A percentile compares a stretch with the other conserved stretches of the same genome.
These are phyloP conservation scores for Euschistus heros DNA, from an alignment of 1,140 invertebrate genomes.

Conservation along the genomic window DNA sequence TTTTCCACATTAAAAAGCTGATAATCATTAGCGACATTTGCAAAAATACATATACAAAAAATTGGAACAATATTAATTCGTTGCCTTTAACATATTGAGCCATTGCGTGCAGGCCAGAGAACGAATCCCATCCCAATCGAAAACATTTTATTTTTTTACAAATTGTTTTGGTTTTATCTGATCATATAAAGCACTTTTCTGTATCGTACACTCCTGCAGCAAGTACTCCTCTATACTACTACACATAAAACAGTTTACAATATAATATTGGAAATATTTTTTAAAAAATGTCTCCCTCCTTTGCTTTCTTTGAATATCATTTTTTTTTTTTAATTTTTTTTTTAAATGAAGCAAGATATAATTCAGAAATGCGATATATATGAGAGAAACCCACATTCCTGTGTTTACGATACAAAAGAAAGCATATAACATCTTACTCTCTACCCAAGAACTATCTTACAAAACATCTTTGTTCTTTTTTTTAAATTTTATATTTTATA, in stretches of 20 bases:
- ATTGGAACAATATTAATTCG: slow-evolving; percentile 15
- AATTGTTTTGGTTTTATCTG: slow-evolving; percentile 15
- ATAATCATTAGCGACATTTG: slow-evolving; percentile 8
- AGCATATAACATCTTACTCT: slow-evolving; percentile 7
- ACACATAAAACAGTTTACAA: slow-evolving; percentile 20
- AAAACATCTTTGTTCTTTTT: slow-evolving; percentile 5
- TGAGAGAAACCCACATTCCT: too few species aligned
- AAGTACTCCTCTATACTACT: slow-evolving; percentile 16
- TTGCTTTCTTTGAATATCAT: not conserved
- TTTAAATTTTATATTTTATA: not conserved
- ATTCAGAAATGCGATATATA: not conserved
- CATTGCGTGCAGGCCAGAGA: slow-evolving; percentile 5
- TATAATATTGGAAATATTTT: slow-evolving; percentile 13
- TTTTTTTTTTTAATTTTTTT: too few species aligned
- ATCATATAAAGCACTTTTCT: slow-evolving; percentile 13
- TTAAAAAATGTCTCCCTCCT: not conserved
- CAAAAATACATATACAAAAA: slow-evolving; percentile 17
- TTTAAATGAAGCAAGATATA: slow-evolving; percentile 3
- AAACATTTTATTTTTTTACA: slow-evolving; percentile 16
- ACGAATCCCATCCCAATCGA: slow-evolving; percentile 19
- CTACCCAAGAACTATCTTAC: slow-evolving; percentile 10
- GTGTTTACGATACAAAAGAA: slow-evolving; percentile 8
- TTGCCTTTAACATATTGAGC: slow-evolving; percentile 9
- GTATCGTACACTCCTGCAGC: slow-evolving; percentile 20
- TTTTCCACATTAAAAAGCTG: slow-evolving; percentile 11